A percentile compares a stretch with the other conserved stretches of the same genome.
These are phyloP conservation scores for Athalia circularis DNA, from an alignment of 2,888 invertebrate species.

Conservation along the genomic window DNA sequence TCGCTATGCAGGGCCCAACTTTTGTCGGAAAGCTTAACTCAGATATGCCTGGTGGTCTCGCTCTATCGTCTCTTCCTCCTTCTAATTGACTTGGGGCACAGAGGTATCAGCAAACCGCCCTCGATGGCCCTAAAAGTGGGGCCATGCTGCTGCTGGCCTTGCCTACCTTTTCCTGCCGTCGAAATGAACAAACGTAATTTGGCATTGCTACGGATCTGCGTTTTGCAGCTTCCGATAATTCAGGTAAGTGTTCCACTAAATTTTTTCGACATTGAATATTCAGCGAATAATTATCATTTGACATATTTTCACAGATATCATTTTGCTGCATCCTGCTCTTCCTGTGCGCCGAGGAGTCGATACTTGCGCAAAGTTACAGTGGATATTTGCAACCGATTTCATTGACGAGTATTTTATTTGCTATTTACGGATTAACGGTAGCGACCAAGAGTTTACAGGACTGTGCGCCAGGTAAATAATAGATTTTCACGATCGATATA, in stretches of 20 bases:
- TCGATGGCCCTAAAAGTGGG: conserved; percentile 79
- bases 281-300: background rate
- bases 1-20: conserved; percentile 75
- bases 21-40: conserved; percentile 82
- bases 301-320: conserved; percentile 59
- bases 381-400: conserved; percentile 81
- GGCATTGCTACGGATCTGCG: conserved; percentile 76
- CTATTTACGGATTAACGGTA: conserved; percentile 83
- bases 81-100: conserved; percentile 75
- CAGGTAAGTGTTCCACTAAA: conserved; percentile 76
- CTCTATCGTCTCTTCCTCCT: conserved; percentile 83
- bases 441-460: conserved; percentile 77
- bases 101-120: conserved; percentile 75
- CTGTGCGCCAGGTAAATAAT: conserved; percentile 66
- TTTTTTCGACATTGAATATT: background rate
- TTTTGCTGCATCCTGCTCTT: conserved; percentile 63
- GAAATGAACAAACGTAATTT: conserved; percentile 69
- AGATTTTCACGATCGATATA: background rate
- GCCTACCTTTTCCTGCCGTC: conserved; percentile 75
- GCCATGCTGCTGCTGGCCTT: conserved; percentile 86
- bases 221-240: conserved; percentile 83
- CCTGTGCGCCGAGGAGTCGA: conserved; percentile 64
- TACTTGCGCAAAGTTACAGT: conserved; percentile 59
- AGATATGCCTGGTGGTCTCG: conserved; percentile 82
- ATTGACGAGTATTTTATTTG: conserved; percentile 80